A percentile compares a stretch with the other conserved stretches of the same genome.
These are phyloP conservation scores for Tenualosa ilisha DNA, from an alignment of 2,797 vertebrate species.

Conservation along the genomic window DNA sequence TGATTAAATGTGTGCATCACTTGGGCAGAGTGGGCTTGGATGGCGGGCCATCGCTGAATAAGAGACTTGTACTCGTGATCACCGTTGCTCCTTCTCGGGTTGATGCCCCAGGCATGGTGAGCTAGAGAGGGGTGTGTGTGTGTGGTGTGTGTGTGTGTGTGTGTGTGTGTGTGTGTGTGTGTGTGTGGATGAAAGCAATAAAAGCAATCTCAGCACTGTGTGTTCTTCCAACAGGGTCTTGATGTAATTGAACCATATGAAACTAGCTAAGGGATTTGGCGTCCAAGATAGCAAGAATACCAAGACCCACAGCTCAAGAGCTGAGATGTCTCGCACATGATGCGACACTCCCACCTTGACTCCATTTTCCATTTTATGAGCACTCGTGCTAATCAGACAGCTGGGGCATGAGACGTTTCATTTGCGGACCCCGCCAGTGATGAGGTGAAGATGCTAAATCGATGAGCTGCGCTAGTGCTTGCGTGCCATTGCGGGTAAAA, in stretches of 20 bases:
- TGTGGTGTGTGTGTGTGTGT: not conserved
- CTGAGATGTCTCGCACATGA: not conserved
- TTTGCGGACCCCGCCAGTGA: not conserved
- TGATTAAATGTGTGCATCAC: constrained; percentile 28
- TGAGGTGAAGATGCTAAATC: not conserved
- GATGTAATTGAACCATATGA: constrained; percentile 41
- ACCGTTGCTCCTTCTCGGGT: not conserved
- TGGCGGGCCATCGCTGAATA: not conserved
- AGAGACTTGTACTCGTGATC: not conserved
- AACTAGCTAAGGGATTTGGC: not conserved
- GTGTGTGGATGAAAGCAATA: constrained; percentile 27
- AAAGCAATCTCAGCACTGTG: constrained; percentile 27
- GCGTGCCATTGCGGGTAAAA: not conserved
- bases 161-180: constrained; percentile 11
- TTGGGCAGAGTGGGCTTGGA: not conserved
- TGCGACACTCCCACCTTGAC: not conserved
- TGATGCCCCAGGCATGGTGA: not conserved
- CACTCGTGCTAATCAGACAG: not conserved
- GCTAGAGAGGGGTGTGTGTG: not conserved
- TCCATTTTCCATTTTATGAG: not conserved
- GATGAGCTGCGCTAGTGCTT: not conserved
- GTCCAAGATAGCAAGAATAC: not conserved
- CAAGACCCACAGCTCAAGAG: not conserved
- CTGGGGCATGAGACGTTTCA: not conserved
- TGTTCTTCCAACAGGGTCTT: constrained; percentile 19